Percentiles rank a stretch among this genome's conserved stretches.
Conservation (phyloP, 2,113 vertebrate species). For the Neodon shergylaensis region DNA sequence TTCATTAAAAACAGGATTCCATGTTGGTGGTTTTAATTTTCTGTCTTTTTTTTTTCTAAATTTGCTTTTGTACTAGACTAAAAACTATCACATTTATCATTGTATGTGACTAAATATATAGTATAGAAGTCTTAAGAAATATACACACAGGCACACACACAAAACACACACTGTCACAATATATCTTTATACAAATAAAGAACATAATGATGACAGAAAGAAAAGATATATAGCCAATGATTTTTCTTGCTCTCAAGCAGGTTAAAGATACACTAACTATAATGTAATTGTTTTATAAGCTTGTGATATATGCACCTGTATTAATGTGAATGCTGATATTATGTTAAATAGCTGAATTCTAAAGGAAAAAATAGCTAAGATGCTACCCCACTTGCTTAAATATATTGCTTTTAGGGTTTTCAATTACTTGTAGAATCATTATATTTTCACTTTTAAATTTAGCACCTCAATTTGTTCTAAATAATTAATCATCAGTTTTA, state of each 20-base stretch:
- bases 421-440: conserved; percentile 28
- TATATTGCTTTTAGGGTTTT: conserved; percentile 10
- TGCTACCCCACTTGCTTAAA: neutral
- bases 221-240: neutral
- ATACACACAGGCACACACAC: neutral
- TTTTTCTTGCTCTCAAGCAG: neutral
- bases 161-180: neutral
- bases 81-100: neutral
- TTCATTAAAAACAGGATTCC: neutral
- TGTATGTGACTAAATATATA: conserved; percentile 15
- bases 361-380: neutral
- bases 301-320: neutral
- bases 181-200: neutral
- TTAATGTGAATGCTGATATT: conserved; percentile 32
- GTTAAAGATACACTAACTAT: neutral
- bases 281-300: neutral
- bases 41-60: neutral
- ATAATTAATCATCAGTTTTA: conserved; percentile 54
- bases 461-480: conserved; percentile 18
- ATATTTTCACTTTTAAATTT: conserved; percentile 55
- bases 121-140: neutral
- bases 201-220: neutral
- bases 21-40: neutral
- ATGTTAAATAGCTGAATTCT: conserved; percentile 25
- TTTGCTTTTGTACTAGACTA: neutral